Base-by-base conservation (phyloP, 2,797 vertebrate genomes). In the Phoxinus dragarum region DNA sequence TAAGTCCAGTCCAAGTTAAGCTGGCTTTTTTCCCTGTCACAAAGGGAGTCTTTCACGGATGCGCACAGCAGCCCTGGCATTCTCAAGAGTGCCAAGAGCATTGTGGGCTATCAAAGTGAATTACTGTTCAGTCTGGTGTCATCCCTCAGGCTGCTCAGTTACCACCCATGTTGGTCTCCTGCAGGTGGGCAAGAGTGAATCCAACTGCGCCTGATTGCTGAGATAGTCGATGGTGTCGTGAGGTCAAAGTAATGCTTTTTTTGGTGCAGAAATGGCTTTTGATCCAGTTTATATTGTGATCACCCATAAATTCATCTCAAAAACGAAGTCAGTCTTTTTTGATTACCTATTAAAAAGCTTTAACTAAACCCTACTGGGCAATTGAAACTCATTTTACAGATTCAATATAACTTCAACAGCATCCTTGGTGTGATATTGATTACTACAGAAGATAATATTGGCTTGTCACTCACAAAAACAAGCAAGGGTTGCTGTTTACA, bases 361-460 rank as follows among this genome's bases (percentile, higher is more conserved):
- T 82, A 90, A 40, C 87, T 93, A 86, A 89, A 16, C 72, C 40
- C 83, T 88, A 88, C 80, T 56, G 90, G 89, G 92, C 31, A 52
- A 17, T 80, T 68, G 10, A 38, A 80, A 67, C 31, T 38, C 49
- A 49, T 49, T 67, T 80, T 17, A 21, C 31, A 38, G 12, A 38
- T 52, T 69, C 17, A 54, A 38, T 80, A 68, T 4, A 66, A 69
- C 14, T 38, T 68, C 6, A 14, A 69, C 47, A 69, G 34, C 31
- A 17, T 36, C 42, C 42, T 16, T 67, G 14, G 23, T 36, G 61
- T 49, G 40, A 34, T 80, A 68, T 68, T 36, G 47, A 80, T 80
- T 68, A 66, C 16, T 47, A 23, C 17, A 36, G 44, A 52, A 49
- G 31, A n/a, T 49, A 4, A 68, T 69, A 52, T 38, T 34, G 10